Conservation (phyloP, 2,888 invertebrate genomes). For the Trypoxylon attenuatum region DNA sequence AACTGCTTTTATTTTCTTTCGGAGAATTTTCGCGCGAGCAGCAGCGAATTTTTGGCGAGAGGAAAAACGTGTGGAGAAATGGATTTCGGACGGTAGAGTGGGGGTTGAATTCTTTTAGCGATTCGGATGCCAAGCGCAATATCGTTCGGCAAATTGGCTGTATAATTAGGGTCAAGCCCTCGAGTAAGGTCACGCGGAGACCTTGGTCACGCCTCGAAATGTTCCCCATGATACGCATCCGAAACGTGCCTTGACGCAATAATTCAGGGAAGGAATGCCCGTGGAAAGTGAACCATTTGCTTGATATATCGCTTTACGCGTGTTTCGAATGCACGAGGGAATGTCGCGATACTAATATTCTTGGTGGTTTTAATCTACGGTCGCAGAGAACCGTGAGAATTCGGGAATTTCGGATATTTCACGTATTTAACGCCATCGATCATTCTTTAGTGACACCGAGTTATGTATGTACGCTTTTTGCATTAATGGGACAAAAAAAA, state of each 20-base stretch:
- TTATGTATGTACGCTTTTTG: too few species aligned
- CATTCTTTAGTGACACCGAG: too few species aligned
- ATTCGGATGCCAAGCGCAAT: not conserved
- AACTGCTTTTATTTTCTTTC: too few species aligned
- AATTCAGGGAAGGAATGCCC: not conserved
- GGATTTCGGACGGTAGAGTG: not conserved
- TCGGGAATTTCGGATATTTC: too few species aligned
- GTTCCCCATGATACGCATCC: not conserved
- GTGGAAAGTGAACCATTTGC: constrained; percentile 1
- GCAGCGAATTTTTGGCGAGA: too few species aligned
- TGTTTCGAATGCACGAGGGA: not conserved
- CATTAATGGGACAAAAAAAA: too few species aligned
- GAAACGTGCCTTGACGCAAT: not conserved
- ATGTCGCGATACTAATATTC: too few species aligned
- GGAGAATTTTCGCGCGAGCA: too few species aligned
- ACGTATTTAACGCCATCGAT: too few species aligned
- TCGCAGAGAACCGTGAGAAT: too few species aligned
- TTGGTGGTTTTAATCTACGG: too few species aligned
- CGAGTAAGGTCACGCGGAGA: not conserved
- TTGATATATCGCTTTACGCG: not conserved
- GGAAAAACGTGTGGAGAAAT: too few species aligned
- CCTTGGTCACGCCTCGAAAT: not conserved
- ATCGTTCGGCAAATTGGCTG: not conserved
- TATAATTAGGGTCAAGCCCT: not conserved
- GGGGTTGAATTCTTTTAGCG: not conserved